These are phyloP conservation scores for Poeciliopsis presidionis DNA, from an alignment of 2,797 vertebrate species.

Conservation along the genomic window DNA sequence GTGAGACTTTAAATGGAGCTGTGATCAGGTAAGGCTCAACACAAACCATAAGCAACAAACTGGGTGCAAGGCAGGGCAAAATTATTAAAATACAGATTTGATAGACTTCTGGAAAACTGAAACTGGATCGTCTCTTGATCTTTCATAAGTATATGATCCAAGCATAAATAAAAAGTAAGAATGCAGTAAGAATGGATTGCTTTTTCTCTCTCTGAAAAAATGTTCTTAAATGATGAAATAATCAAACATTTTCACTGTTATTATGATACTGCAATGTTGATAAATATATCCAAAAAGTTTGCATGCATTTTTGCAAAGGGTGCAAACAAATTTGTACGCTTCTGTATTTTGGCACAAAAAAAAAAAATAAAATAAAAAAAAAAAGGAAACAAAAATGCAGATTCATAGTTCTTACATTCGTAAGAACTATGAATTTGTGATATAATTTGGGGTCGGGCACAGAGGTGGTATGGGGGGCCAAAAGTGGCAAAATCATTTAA, in stretches of 20 bases:
- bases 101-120: neutral
- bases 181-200: neutral
- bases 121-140: neutral
- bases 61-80: no score
- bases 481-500: conserved; percentile 14
- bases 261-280: neutral
- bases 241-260: neutral
- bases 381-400: conserved; percentile 23
- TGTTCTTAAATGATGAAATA: neutral
- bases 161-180: neutral
- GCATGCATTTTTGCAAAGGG: neutral
- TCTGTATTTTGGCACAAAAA: conserved; percentile 42
- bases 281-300: neutral
- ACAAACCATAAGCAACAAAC: no score
- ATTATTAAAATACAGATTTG: neutral
- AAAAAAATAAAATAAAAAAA: conserved; percentile 27
- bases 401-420: conserved; percentile 10
- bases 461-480: conserved; percentile 18
- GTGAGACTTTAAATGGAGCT: neutral
- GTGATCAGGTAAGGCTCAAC: neutral
- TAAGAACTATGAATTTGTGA: no score
- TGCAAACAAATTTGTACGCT: conserved; percentile 11
- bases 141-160: neutral
- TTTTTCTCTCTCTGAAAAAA: neutral
- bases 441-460: conserved; percentile 37